Evolutionary conservation across 2,113 vertebrate species (phyloP), one percentile per base, ranked within the genome.

Genomic region (Hepsetus odoe): DNA sequence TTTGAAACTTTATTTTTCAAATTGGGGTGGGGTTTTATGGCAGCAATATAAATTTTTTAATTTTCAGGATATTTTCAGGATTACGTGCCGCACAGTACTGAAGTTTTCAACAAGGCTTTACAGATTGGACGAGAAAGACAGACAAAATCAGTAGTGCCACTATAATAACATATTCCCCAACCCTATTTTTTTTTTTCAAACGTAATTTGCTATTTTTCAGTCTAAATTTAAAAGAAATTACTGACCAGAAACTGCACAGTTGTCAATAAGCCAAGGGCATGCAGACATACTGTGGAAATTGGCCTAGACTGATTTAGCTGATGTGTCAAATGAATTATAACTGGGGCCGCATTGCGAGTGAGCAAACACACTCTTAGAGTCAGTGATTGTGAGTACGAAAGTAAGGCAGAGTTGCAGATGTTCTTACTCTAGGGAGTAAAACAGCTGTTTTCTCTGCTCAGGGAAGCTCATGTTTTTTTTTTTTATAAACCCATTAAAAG

Each of bases 391-490:
- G 64, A 72, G 58, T 51, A 70, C 56, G 40, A 59, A 58, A 62
- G 33, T 9, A n/a, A 77, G 65, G 74, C 26, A 40, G 11, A 28
- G 58, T 44, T 82, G 69, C 65, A 82, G 44, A 65, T 80, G 76
- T 73, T 40, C 58, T 67, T 30, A 77, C 74, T 74, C 56, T 70
- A 28, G 74, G 69, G 79, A 70, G 58, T 42, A 32, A 80, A 76
- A 77, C 84, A 86, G 79, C 84, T 80, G 82, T 81, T 62, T n/a
- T 76, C 14, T 79, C 72, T 68, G 46, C 72, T 32, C 56, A 46
- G 81, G 67, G 44, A 70, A 55, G 42, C 56, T 68, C 26, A 3
- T 24, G 33, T 13, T 46, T 30, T 46, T 66, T 51, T 28, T 24
- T 32, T 67, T 70, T 56, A 78, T 73, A 51, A 30, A 28, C 65